Conservation (phyloP, 2,888 invertebrate species). For the Euspilapteryx auroguttella region DNA sequence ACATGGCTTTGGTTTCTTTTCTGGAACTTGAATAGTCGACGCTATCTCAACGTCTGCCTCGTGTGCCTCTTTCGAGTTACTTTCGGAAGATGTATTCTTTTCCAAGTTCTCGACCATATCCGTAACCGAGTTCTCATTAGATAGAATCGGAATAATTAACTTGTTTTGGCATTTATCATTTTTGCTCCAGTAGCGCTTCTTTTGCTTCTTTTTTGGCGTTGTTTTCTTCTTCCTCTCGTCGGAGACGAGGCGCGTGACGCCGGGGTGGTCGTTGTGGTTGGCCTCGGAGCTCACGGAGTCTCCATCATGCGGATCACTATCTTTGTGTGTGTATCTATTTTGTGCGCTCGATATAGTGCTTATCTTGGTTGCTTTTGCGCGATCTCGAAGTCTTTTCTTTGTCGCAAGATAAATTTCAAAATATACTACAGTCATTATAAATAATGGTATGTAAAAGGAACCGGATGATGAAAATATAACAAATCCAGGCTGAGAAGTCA, state of each 20-base stretch:
- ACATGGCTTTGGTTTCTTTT: constrained; percentile 23
- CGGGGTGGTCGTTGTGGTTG: constrained; percentile 71
- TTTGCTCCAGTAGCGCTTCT: constrained; percentile 55
- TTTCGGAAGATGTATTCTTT: constrained; percentile 45
- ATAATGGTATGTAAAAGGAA: constrained; percentile 91
- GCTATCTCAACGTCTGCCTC: constrained; percentile 33
- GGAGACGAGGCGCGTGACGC: constrained; percentile 27
- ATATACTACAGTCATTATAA: constrained; percentile 95
- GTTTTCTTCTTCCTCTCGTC: constrained; percentile 37
- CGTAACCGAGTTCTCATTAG: constrained; percentile 46
- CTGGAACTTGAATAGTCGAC: constrained; percentile 18
- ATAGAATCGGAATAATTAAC: constrained; percentile 44
- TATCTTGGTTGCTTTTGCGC: constrained; percentile 81
- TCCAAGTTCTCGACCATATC: constrained; percentile 37
- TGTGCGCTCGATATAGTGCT: constrained; percentile 65
- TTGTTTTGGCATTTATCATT: constrained; percentile 48
- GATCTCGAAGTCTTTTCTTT: constrained; percentile 77
- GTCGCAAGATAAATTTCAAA: constrained; percentile 95
- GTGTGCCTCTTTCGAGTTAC: constrained; percentile 48
- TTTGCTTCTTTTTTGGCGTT: constrained; percentile 52
- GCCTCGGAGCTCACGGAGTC: constrained; percentile 85
- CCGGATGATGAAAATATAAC: constrained; percentile 91
- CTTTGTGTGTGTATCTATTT: constrained; percentile 46
- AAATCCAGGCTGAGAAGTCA: constrained; percentile 88
- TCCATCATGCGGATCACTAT: constrained; percentile 60